phyloP scores from a whole-genome alignment of 64 coral and sea anemone species.

The Pocillopora verrucosa region DNA sequence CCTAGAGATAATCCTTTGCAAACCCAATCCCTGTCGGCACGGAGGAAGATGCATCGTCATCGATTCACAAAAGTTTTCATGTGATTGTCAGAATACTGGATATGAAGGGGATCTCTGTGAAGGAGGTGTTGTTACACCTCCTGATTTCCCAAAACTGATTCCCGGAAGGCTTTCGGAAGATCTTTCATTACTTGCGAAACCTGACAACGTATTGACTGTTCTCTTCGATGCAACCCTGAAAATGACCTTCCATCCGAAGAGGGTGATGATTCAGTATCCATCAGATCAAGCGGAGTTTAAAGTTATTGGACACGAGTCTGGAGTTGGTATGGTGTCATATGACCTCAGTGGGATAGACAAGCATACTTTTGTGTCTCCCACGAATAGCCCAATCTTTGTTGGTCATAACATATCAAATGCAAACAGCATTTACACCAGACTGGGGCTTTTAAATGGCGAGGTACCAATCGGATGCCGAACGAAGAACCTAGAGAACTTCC shows the following conservation, averaged over 20 bases:
- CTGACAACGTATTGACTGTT: slow-evolving; percentile 32
- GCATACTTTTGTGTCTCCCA: neutral
- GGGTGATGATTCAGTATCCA: neutral
- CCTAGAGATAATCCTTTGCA: slow-evolving; percentile 40
- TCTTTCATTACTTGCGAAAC: slow-evolving; percentile 7
- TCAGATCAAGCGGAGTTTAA: neutral
- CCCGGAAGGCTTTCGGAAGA: neutral
- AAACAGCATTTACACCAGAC: neutral
- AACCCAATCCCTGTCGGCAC: slow-evolving; percentile 36
- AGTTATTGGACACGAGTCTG: neutral
- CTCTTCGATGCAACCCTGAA: neutral
- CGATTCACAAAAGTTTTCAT: neutral
- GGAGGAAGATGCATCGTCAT: slow-evolving; percentile 47
- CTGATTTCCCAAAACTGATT: slow-evolving; percentile 46
- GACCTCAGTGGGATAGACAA: neutral
- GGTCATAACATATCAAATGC: neutral
- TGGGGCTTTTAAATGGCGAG: neutral
- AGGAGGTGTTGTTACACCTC: slow-evolving; percentile 14
- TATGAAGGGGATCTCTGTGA: slow-evolving; percentile 43
- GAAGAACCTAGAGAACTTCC: neutral
- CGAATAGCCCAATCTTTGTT: neutral
- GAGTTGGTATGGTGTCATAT: neutral
- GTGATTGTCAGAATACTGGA: slow-evolving; percentile 45
- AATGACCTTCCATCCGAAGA: slow-evolving; percentile 6
- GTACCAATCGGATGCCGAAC: neutral